Conservation (phyloP, 1,140 invertebrate species). For the Leptinotarsa undecemlineata region DNA sequence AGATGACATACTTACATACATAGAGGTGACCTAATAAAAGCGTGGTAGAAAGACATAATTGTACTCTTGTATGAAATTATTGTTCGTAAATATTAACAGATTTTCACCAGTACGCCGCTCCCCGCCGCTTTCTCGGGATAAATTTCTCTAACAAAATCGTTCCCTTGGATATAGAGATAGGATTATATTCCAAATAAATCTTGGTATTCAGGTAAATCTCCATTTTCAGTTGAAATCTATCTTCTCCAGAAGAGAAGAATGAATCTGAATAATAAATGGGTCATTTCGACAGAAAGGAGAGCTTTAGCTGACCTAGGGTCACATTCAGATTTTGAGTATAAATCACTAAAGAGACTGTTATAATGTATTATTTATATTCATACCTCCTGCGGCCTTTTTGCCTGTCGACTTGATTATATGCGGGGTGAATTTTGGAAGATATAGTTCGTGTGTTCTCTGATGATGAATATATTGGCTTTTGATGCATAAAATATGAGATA, state of each 20-base stretch:
- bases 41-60: too few relatives aligned
- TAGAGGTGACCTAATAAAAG: too few relatives aligned
- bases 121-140: neutral
- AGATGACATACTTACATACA: too few relatives aligned
- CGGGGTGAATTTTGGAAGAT: neutral
- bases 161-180: neutral
- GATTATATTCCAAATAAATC: constrained; percentile 24
- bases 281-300: neutral
- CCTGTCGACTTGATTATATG: neutral
- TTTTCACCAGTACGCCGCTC: too few relatives aligned
- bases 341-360: constrained; percentile 7
- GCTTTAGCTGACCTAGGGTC: neutral
- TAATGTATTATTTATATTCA: constrained; percentile 22
- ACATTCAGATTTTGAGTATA: constrained; percentile 12
- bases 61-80: too few relatives aligned
- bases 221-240: constrained; percentile 17
- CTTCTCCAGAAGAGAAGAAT: neutral
- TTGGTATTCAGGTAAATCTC: constrained; percentile 24
- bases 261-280: constrained; percentile 24
- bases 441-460: neutral
- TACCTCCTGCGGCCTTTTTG: neutral
- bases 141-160: neutral
- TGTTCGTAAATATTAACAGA: too few relatives aligned
- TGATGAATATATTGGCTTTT: neutral
- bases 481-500: too few relatives aligned